Conservation (phyloP, 2,113 vertebrate genomes). For the Danionella cerebrum region DNA sequence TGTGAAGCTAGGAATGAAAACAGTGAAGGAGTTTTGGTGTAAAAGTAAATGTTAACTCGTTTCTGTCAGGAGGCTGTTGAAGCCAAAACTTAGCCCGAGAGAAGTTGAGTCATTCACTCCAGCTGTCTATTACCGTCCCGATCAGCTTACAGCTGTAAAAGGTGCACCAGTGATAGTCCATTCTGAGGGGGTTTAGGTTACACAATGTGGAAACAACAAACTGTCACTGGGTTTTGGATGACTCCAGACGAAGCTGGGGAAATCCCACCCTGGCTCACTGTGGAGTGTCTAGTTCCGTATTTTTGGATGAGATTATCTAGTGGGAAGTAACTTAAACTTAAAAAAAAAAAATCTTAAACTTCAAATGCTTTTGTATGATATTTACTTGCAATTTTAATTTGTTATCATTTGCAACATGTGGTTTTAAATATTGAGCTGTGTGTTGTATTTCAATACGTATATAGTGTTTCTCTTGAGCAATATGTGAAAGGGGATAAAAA, state of each 20-base stretch:
- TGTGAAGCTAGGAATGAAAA: background rate
- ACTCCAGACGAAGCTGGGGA: conserved; percentile 8
- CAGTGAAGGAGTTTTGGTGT: background rate
- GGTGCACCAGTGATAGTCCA: conserved; percentile 13
- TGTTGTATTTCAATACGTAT: no score
- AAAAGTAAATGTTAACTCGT: background rate
- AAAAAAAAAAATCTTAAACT: no score
- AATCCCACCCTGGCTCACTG: conserved; percentile 6
- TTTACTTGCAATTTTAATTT: no score
- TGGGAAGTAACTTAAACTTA: background rate
- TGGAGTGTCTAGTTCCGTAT: background rate
- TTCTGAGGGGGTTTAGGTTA: conserved; percentile 25
- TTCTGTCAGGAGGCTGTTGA: background rate
- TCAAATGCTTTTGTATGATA: no score
- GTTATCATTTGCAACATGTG: no score
- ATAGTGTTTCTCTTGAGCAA: no score
- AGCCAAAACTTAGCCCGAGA: background rate
- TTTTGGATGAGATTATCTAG: background rate
- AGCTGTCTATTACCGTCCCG: conserved; percentile 8
- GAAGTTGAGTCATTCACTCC: background rate
- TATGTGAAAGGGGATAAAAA: no score
- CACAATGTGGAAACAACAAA: conserved; percentile 13
- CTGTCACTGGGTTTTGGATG: conserved; percentile 13
- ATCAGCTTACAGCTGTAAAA: conserved; percentile 22
- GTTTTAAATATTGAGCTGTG: no score